phyloP scores from a whole-genome alignment of 2,113 vertebrate genomes.

The Hirundichthys speculiger region DNA sequence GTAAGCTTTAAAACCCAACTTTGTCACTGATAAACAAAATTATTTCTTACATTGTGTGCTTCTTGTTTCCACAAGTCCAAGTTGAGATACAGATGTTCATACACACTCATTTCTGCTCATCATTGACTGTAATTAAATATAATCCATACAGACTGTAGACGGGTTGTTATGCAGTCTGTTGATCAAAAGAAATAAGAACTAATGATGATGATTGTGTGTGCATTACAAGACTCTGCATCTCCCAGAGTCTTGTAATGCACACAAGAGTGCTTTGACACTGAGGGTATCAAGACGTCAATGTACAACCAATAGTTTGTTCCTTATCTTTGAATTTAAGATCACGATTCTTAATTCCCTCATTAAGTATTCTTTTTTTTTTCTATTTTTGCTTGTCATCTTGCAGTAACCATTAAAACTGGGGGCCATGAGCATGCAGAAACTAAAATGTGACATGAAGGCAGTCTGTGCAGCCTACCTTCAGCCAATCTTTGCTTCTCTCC shows the following conservation, averaged over 20 bases:
- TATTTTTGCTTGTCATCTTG: constrained; percentile 24
- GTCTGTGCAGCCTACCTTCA: constrained; percentile 63
- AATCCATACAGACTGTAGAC: too few species aligned
- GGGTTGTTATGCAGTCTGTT: not conserved
- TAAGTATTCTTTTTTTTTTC: not conserved
- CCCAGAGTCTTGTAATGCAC: too few species aligned
- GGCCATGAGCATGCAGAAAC: constrained; percentile 33
- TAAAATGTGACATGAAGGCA: constrained; percentile 58
- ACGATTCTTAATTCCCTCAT: not conserved
- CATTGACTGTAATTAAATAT: not conserved
- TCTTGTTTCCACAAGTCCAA: too few species aligned
- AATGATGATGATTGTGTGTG: too few species aligned
- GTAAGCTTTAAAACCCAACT: too few species aligned
- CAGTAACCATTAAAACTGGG: constrained; percentile 26
- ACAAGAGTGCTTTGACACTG: not conserved
- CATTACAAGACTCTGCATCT: too few species aligned
- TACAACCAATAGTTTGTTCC: constrained; percentile 6
- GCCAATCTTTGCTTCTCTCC: constrained; percentile 61
- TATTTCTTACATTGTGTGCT: too few species aligned
- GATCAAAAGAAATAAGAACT: not conserved
- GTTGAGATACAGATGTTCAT: too few species aligned
- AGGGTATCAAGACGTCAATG: not conserved
- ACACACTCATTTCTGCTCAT: too few species aligned
- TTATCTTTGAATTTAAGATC: constrained; percentile 13
- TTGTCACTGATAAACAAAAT: too few species aligned